Evolutionary conservation across 2,113 vertebrate genomes (phyloP).

Genomic region (Columbina picui): DNA sequence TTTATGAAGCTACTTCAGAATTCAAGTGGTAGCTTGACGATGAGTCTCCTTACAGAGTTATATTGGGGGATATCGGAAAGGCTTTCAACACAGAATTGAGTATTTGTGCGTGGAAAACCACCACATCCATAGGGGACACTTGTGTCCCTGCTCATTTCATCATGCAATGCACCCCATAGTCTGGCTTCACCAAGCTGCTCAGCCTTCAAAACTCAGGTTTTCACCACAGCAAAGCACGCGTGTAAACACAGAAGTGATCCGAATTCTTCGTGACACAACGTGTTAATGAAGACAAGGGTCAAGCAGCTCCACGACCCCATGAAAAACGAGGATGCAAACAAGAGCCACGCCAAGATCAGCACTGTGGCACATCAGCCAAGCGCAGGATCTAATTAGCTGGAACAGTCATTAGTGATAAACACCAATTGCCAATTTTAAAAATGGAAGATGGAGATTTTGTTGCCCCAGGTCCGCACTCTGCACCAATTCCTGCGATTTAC

Average conservation of each 20-base stretch:
- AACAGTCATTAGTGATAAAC: neutral
- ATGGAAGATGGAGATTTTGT: neutral
- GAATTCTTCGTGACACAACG: neutral
- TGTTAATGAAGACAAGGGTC: neutral
- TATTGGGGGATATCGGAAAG: neutral
- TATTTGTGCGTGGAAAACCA: neutral
- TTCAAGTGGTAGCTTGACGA: neutral
- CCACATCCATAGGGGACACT: neutral
- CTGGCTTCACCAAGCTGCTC: neutral
- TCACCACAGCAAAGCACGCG: neutral
- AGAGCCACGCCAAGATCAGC: neutral
- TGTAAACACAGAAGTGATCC: neutral
- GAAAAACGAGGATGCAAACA: neutral
- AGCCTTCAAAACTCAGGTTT: neutral
- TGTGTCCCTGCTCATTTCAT: neutral
- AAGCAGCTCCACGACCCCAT: neutral
- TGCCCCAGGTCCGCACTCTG: neutral
- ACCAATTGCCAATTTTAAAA: neutral
- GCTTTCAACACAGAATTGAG: neutral
- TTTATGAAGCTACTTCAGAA: neutral
- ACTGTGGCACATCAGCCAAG: neutral
- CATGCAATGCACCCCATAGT: neutral
- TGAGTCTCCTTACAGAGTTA: neutral
- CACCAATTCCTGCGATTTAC: accelerated
- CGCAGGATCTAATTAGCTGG: neutral